A percentile compares a stretch with the other conserved stretches of the same genome.
Evolutionary conservation across 1,140 invertebrate species (phyloP).

Genomic region (Papilio polytes): DNA sequence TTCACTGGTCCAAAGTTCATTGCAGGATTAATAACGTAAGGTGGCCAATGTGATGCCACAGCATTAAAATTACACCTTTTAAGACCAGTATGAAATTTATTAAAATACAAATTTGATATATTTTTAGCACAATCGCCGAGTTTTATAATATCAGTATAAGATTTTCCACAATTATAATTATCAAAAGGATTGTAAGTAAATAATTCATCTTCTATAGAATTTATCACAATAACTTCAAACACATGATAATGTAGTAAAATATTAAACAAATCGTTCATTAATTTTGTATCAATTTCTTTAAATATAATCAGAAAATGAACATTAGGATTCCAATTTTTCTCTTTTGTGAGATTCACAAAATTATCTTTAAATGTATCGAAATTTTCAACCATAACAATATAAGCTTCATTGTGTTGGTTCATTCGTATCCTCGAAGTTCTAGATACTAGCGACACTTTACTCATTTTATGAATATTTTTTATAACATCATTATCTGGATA

Average conservation of each 20-base stretch:
- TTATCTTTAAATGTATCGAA: not conserved
- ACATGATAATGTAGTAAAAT: slow-evolving; percentile 50
- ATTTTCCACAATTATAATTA: slow-evolving; percentile 57
- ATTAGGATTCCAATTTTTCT: slow-evolving; percentile 29
- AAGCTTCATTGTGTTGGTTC: slow-evolving; percentile 2
- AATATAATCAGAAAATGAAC: slow-evolving; percentile 30
- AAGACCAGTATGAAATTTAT: not conserved
- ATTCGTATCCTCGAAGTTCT: not conserved
- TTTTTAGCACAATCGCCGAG: slow-evolving; percentile 42
- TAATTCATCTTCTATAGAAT: slow-evolving; percentile 44
- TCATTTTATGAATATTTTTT: slow-evolving; percentile 14
- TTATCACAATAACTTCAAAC: slow-evolving; percentile 52
- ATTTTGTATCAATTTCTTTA: not conserved
- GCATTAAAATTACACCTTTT: slow-evolving; percentile 7
- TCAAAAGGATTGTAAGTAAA: slow-evolving; percentile 65
- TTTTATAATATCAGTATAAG: slow-evolving; percentile 42
- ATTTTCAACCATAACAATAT: slow-evolving; percentile 8
- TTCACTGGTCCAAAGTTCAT: slow-evolving; percentile 7
- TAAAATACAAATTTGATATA: not conserved
- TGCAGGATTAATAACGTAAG: slow-evolving; percentile 50
- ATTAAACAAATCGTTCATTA: slow-evolving; percentile 51
- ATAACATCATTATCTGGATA: slow-evolving; percentile 14
- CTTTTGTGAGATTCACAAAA: slow-evolving; percentile 7
- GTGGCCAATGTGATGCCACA: slow-evolving; percentile 52
- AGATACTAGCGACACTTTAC: not conserved